Percentiles rank a stretch among this genome's conserved stretches.
These are phyloP conservation scores for Ptychoptera contaminata DNA, from an alignment of 2,888 invertebrate genomes.

Conservation along the genomic window DNA sequence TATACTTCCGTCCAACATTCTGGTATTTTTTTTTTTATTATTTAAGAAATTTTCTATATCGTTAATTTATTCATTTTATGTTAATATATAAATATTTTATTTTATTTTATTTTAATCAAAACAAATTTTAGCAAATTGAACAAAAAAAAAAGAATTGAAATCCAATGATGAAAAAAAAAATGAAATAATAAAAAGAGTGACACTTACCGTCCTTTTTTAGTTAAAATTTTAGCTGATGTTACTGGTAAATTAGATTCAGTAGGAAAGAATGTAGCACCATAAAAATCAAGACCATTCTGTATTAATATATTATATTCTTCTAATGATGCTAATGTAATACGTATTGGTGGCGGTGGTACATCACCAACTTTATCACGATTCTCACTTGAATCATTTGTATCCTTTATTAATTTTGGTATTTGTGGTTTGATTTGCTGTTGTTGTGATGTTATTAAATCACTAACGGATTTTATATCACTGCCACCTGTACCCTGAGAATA, in stretches of 20 bases:
- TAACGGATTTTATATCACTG: constrained; percentile 19
- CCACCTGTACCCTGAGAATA: constrained; percentile 23
- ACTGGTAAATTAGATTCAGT: constrained; percentile 58
- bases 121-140: background rate
- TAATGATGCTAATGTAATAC: constrained; percentile 57
- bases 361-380: constrained; percentile 32
- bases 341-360: constrained; percentile 44
- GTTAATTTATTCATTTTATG: background rate
- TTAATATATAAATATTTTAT: background rate
- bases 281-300: constrained; percentile 74
- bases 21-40: too few species aligned
- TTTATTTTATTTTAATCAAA: background rate
- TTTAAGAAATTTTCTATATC: constrained; percentile 3
- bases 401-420: constrained; percentile 32
- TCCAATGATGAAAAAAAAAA: background rate
- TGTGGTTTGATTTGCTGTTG: constrained; percentile 19
- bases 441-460: background rate
- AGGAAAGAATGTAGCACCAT: constrained; percentile 76
- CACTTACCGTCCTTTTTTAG: constrained; percentile 23
- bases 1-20: constrained; percentile 49
- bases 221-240: constrained; percentile 43
- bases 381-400: constrained; percentile 30
- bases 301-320: constrained; percentile 63
- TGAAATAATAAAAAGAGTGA: too few species aligned
- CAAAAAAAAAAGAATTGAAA: background rate